phyloP scores from a whole-genome alignment of 1,140 invertebrate species.

The Drosophila kepulauana region DNA sequence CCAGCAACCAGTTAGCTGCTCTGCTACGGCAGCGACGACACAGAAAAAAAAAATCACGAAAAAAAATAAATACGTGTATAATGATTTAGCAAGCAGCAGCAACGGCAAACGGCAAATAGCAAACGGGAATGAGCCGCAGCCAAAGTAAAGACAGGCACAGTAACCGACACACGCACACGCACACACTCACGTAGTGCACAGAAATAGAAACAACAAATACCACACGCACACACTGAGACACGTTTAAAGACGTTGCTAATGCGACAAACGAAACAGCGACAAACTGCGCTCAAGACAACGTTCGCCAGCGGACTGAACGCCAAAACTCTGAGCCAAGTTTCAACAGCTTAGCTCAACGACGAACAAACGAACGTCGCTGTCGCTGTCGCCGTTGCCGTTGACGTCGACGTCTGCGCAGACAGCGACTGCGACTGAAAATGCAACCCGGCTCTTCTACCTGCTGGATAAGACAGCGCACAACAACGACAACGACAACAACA shows the following conservation, averaged over 20 bases:
- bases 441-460: slow-evolving; percentile 53
- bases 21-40: slow-evolving; percentile 61
- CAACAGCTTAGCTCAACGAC: slow-evolving; percentile 45
- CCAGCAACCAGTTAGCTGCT: slow-evolving; percentile 71
- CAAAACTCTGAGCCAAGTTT: slow-evolving; percentile 62
- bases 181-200: slow-evolving; percentile 17
- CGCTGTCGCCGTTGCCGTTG: slow-evolving; percentile 2
- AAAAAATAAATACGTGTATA: slow-evolving; percentile 48
- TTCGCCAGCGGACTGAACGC: slow-evolving; percentile 67
- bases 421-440: slow-evolving; percentile 34
- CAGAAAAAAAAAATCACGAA: slow-evolving; percentile 68
- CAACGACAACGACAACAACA: background rate
- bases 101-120: background rate
- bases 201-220: slow-evolving; percentile 23
- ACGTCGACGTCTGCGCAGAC: background rate
- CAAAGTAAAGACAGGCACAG: slow-evolving; percentile 49
- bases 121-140: slow-evolving; percentile 50
- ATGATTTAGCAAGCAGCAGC: slow-evolving; percentile 63
- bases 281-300: slow-evolving; percentile 65
- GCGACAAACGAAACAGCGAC: slow-evolving; percentile 36
- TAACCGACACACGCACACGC: slow-evolving; percentile 33
- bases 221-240: slow-evolving; percentile 29
- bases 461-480: slow-evolving; percentile 39
- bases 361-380: slow-evolving; percentile 15
- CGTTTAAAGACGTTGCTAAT: slow-evolving; percentile 53